Base-by-base conservation (phyloP, 53 echinoderm and acorn worm genomes). In the Actinopyga echinites region DNA sequence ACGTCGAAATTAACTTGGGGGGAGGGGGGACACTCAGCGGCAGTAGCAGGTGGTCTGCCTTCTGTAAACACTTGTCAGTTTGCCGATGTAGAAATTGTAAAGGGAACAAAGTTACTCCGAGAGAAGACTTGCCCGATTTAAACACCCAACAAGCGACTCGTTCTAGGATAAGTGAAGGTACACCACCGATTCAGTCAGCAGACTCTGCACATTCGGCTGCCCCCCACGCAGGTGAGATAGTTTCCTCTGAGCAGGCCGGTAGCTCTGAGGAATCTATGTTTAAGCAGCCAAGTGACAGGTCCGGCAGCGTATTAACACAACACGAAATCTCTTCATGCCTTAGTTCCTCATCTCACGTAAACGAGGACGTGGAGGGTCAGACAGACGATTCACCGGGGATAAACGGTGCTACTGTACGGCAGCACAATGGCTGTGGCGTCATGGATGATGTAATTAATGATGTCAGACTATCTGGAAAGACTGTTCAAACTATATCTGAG, bases 51-150 rank as follows among this genome's bases (percentile, higher is more conserved):
- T 42, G 40, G 40, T 5, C 42, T 20, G 6, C n/a, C 21, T n/a
- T 71, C 21, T 24, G 25, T 8, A 71, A 13, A 24, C 22, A 9
- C 21, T 34, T 71, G 1, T 42, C 42, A 42, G 21, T 42, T 22
- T 40, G 25, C 15, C 65, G 26, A 33, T 83, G 83, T 52, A 53
- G 34, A 30, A 64, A 64, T 24, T 65, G 83, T 30, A 83, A 64
- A 34, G 13, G 28, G 4, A 64, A 45, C n/a, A 52, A 30, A 71
- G 71, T 71, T 22, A 42, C 45, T 42, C 71, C 71, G 28, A 71
- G 13, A 22, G 57, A 62, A 8, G 44, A 8, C 28, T 43, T 64
- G 71, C 71, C 40, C 24, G 44, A 26, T 34, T 35, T 53, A n/a
- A 64, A 52, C 38, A 33, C 21, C 30, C 61, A 52, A 30, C 64